phyloP scores from a whole-genome alignment of 2,113 vertebrate genomes.

The Pseudopodoces humilis region DNA sequence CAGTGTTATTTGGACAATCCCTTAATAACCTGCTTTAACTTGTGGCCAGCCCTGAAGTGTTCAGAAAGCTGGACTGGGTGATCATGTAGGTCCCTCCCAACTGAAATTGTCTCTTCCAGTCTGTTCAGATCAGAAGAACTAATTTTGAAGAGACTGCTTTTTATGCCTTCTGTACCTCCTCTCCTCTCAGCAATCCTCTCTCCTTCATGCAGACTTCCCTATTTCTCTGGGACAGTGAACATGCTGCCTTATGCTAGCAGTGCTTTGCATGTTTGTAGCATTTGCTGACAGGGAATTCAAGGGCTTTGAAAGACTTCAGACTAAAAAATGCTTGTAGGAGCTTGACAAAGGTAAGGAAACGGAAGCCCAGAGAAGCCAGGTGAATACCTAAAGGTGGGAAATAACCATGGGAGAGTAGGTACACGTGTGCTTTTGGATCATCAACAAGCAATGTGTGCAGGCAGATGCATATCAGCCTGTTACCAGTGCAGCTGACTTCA shows the following conservation, averaged over 20 bases:
- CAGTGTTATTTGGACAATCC: neutral
- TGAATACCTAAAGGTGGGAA: neutral
- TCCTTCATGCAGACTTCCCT: neutral
- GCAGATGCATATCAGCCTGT: neutral
- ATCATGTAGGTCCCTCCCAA: neutral
- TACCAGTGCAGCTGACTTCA: neutral
- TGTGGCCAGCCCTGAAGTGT: neutral
- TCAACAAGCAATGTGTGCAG: neutral
- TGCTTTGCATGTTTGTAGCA: neutral
- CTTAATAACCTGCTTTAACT: neutral
- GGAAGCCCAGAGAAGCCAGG: neutral
- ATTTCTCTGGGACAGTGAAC: neutral
- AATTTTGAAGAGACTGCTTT: neutral
- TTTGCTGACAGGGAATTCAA: neutral
- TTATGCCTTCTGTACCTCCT: neutral
- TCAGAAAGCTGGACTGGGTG: neutral
- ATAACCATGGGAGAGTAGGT: neutral
- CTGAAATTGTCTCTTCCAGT: neutral
- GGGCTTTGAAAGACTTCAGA: neutral
- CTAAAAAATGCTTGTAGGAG: neutral
- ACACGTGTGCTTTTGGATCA: neutral
- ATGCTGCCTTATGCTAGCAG: neutral
- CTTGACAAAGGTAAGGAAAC: neutral
- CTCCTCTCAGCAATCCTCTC: neutral
- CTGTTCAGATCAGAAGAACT: neutral